phyloP scores from a whole-genome alignment of 2,797 vertebrate genomes.

The Lates japonicus region DNA sequence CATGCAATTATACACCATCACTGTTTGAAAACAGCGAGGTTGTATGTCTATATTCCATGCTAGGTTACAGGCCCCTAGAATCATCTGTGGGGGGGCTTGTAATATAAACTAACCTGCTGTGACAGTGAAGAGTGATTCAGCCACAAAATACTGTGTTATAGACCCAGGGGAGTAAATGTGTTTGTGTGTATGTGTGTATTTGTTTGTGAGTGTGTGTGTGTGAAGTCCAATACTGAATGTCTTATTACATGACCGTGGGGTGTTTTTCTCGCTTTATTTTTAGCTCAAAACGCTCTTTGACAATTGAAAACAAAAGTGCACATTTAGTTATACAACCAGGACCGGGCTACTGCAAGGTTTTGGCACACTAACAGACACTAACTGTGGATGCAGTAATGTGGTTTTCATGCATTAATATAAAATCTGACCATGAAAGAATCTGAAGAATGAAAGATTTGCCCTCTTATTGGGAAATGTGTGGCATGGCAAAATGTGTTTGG shows the following conservation, averaged over 20 bases:
- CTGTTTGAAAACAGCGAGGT: slow-evolving; percentile 48
- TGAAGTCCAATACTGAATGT: slow-evolving; percentile 53
- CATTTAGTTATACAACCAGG: slow-evolving; percentile 54
- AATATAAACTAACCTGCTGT: slow-evolving; percentile 82
- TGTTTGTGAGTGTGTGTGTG: slow-evolving; percentile 26
- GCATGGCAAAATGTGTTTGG: not conserved
- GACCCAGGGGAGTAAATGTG: slow-evolving; percentile 59
- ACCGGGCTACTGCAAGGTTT: slow-evolving; percentile 7
- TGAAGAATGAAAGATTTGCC: slow-evolving; percentile 5
- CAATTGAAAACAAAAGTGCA: slow-evolving; percentile 67
- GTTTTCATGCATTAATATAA: slow-evolving; percentile 19
- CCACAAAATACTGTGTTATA: slow-evolving; percentile 64
- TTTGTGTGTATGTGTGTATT: slow-evolving; percentile 34
- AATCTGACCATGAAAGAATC: slow-evolving; percentile 33
- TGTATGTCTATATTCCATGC: slow-evolving; percentile 46
- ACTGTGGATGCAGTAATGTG: slow-evolving; percentile 17
- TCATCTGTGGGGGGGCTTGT: slow-evolving; percentile 66
- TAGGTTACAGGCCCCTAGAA: slow-evolving; percentile 61
- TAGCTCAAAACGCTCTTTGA: slow-evolving; percentile 63
- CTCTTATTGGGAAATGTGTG: not conserved
- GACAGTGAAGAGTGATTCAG: slow-evolving; percentile 80
- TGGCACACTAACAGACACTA: slow-evolving; percentile 15
- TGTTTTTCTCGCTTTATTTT: slow-evolving; percentile 75
- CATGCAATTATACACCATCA: slow-evolving; percentile 49
- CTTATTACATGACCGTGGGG: slow-evolving; percentile 67